These are phyloP conservation scores for Aplocera efformata DNA, from an alignment of 2,888 invertebrate species.

Conservation along the genomic window DNA sequence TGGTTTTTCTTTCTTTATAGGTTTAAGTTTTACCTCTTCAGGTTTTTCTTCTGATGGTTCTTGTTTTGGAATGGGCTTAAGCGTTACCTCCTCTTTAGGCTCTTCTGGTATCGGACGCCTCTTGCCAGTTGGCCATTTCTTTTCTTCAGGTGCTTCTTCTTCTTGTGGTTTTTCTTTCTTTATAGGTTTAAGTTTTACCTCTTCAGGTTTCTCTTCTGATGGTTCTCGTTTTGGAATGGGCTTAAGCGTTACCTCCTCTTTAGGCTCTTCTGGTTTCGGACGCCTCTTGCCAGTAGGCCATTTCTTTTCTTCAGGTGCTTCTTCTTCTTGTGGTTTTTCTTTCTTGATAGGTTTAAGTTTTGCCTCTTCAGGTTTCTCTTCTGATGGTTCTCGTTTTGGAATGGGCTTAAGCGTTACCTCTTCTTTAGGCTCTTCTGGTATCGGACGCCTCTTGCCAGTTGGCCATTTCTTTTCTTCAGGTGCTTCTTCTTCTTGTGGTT, in stretches of 20 bases:
- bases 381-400: constrained; percentile 26
- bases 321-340: constrained; percentile 39
- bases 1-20: constrained; percentile 35
- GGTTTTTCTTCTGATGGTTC: constrained; percentile 42
- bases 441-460: constrained; percentile 48
- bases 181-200: constrained; percentile 58
- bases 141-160: constrained; percentile 41
- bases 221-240: constrained; percentile 38
- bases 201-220: constrained; percentile 52
- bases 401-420: constrained; percentile 70
- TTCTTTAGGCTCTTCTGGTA: constrained; percentile 59
- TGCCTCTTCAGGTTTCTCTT: constrained; percentile 41
- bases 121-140: constrained; percentile 49
- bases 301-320: constrained; percentile 49
- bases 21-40: constrained; percentile 28
- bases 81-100: constrained; percentile 27
- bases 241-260: constrained; percentile 38
- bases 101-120: constrained; percentile 17
- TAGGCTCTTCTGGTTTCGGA: constrained; percentile 37
- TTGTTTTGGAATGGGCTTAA: constrained; percentile 55
- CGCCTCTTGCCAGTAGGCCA: constrained; percentile 41
- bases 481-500: constrained; percentile 17
- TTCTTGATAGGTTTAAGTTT: constrained; percentile 51
- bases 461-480: constrained; percentile 45
- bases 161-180: constrained; percentile 38